Evolutionary conservation across 2,113 vertebrate genomes (phyloP).

Genomic region (Chionis minor): DNA sequence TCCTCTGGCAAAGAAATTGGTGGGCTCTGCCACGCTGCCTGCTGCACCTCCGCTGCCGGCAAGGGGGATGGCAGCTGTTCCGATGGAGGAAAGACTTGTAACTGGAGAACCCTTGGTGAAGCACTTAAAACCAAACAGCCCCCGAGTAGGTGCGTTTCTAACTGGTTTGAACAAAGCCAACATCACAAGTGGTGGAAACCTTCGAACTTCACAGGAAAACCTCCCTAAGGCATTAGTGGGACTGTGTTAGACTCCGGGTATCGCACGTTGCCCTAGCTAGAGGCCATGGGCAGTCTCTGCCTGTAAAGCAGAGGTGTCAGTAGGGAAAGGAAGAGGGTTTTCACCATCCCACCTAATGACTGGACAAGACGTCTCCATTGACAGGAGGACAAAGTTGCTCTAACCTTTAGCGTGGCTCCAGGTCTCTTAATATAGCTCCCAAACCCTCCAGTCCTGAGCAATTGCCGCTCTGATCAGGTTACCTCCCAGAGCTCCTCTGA

Average conservation of each 20-base stretch:
- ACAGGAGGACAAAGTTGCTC: background rate
- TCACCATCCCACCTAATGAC: background rate
- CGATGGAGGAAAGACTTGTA: background rate
- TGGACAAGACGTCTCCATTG: background rate
- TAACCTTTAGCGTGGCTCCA: background rate
- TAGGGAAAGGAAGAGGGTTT: background rate
- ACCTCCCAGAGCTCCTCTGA: background rate
- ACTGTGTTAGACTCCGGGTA: background rate
- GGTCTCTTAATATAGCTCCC: constrained; percentile 26
- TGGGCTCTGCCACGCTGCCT: background rate
- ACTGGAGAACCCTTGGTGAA: background rate
- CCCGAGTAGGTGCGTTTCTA: background rate
- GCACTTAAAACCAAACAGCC: background rate
- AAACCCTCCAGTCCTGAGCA: background rate
- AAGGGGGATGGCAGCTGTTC: background rate
- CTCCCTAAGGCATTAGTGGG: background rate
- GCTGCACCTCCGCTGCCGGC: background rate
- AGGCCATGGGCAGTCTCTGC: background rate
- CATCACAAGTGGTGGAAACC: background rate
- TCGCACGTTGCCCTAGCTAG: background rate
- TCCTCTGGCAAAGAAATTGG: background rate
- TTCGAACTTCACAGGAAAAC: background rate
- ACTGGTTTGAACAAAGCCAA: background rate
- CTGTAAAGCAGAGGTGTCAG: background rate
- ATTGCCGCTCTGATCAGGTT: constrained; percentile 3